Conservation (phyloP, 2,888 invertebrate genomes). For the Muschampia plurimacula region DNA sequence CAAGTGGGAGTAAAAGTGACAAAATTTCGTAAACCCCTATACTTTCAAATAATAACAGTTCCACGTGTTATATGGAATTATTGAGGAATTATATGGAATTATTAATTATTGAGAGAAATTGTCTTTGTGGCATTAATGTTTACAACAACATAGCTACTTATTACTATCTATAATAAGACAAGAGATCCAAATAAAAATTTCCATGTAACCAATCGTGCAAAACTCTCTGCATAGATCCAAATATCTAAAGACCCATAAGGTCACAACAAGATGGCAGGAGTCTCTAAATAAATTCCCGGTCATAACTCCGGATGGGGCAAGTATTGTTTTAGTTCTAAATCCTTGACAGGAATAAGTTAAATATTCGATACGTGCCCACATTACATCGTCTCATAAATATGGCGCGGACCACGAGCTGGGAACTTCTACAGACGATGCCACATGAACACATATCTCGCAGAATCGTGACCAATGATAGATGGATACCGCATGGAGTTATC, state of each 20-base stretch:
- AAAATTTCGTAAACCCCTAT: too few relatives aligned
- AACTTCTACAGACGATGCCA: slow-evolving; percentile 35
- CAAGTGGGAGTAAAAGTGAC: too few relatives aligned
- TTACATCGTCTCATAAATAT: slow-evolving; percentile 54
- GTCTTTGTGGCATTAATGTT: not conserved
- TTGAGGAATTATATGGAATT: too few relatives aligned
- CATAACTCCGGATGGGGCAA: slow-evolving; percentile 34
- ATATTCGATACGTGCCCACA: slow-evolving; percentile 55
- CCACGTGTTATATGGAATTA: too few relatives aligned
- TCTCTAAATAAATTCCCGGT: slow-evolving; percentile 38
- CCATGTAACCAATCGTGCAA: slow-evolving; percentile 26
- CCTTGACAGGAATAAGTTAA: slow-evolving; percentile 48
- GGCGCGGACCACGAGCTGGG: slow-evolving; percentile 45
- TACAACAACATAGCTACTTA: not conserved
- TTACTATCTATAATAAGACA: not conserved
- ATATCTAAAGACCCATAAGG: slow-evolving; percentile 32
- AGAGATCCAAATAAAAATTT: not conserved
- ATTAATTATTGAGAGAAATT: not conserved
- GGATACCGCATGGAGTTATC: slow-evolving; percentile 41
- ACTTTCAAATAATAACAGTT: too few relatives aligned
- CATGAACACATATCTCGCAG: slow-evolving; percentile 46
- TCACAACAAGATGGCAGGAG: slow-evolving; percentile 33
- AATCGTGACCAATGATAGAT: slow-evolving; percentile 55
- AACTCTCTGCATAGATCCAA: slow-evolving; percentile 22
- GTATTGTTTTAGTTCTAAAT: slow-evolving; percentile 41